These are phyloP conservation scores for Lucilia sericata DNA, from an alignment of 1,140 invertebrate genomes.

Conservation along the genomic window DNA sequence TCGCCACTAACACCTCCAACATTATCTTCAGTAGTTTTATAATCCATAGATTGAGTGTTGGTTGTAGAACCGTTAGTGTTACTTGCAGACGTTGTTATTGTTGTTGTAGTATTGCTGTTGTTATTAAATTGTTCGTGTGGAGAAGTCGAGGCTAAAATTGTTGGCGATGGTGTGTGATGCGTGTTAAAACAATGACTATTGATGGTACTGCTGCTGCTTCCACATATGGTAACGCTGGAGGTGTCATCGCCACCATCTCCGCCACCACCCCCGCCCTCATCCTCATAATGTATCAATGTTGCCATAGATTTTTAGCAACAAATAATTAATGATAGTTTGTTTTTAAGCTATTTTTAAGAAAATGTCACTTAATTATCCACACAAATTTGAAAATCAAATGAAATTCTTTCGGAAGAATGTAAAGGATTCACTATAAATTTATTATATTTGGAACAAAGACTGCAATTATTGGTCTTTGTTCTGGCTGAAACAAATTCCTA, in stretches of 20 bases:
- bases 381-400: background rate
- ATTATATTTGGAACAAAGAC: background rate
- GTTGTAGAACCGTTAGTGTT: slow-evolving; percentile 30
- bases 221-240: slow-evolving; percentile 38
- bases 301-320: slow-evolving; percentile 31
- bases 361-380: background rate
- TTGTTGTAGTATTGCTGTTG: slow-evolving; percentile 9
- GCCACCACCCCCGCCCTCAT: background rate
- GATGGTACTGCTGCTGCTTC: slow-evolving; percentile 22
- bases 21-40: background rate
- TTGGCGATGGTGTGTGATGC: slow-evolving; percentile 17
- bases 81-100: slow-evolving; percentile 7
- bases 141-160: background rate
- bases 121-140: background rate
- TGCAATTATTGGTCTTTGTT: background rate
- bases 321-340: background rate
- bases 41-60: slow-evolving; percentile 4
- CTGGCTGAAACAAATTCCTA: background rate
- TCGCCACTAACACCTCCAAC: background rate
- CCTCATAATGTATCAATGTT: slow-evolving; percentile 28
- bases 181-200: slow-evolving; percentile 24
- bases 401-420: background rate
- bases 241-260: slow-evolving; percentile 26
- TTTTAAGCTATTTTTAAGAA: background rate
- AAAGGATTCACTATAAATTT: slow-evolving; percentile 36